Percentiles rank a stretch among this genome's conserved stretches.
phyloP scores from a whole-genome alignment of 2,113 vertebrate genomes.

The Nannospalax galili region DNA sequence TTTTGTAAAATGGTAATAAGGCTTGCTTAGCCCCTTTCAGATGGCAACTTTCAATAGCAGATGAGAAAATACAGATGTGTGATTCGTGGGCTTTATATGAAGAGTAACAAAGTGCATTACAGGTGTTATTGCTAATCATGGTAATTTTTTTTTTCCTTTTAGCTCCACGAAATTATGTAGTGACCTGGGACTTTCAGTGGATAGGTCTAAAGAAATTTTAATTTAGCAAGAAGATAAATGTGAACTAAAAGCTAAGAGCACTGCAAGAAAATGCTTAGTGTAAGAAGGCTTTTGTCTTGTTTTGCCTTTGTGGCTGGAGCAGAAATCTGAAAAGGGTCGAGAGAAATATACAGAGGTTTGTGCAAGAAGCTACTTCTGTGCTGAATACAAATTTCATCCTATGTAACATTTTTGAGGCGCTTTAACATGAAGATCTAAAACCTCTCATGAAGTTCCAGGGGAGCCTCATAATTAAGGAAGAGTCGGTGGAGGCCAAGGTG shows the following conservation, averaged over 20 bases:
- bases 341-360: not conserved
- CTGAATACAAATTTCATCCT: slow-evolving; percentile 45
- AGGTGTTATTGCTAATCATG: not conserved
- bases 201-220: slow-evolving; percentile 48
- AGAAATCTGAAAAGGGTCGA: slow-evolving; percentile 21
- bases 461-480: slow-evolving; percentile 56
- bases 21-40: not conserved
- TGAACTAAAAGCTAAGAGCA: slow-evolving; percentile 19
- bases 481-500: slow-evolving; percentile 73
- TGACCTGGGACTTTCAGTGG: not conserved
- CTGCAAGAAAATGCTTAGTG: not conserved
- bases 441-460: not conserved
- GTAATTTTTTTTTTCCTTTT: slow-evolving; percentile 35
- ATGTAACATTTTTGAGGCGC: slow-evolving; percentile 37
- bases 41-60: slow-evolving; percentile 4
- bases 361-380: not conserved
- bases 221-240: slow-evolving; percentile 44
- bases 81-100: not conserved
- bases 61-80: slow-evolving; percentile 7
- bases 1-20: slow-evolving; percentile 2
- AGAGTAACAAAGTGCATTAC: not conserved
- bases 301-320: slow-evolving; percentile 24
- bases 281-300: slow-evolving; percentile 6
- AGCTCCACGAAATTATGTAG: slow-evolving; percentile 43
- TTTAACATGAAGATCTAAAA: slow-evolving; percentile 63